These are phyloP conservation scores for Papilio glaucus DNA, from an alignment of 1,140 invertebrate genomes.

Conservation along the genomic window DNA sequence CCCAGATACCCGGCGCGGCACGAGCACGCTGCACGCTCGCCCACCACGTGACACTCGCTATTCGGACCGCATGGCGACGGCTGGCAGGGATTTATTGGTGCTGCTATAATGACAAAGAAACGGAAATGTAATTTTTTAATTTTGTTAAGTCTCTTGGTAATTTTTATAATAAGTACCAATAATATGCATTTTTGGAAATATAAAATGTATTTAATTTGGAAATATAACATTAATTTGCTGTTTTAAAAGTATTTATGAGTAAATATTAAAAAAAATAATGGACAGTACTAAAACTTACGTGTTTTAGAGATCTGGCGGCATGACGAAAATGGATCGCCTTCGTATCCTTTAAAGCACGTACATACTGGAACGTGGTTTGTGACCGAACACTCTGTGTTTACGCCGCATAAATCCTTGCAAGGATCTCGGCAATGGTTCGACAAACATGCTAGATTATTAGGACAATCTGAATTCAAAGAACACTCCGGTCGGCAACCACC, in stretches of 20 bases:
- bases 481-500: slow-evolving; percentile 92
- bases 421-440: slow-evolving; percentile 94
- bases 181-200: background rate
- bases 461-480: slow-evolving; percentile 91
- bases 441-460: slow-evolving; percentile 91
- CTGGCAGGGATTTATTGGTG: slow-evolving; percentile 88
- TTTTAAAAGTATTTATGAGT: slow-evolving; percentile 14
- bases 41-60: slow-evolving; percentile 89
- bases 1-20: slow-evolving; percentile 91
- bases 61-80: slow-evolving; percentile 92
- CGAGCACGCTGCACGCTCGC: slow-evolving; percentile 90
- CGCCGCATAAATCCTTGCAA: slow-evolving; percentile 93
- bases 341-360: slow-evolving; percentile 88
- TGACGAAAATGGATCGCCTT: slow-evolving; percentile 92
- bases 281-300: slow-evolving; percentile 76
- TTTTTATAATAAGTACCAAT: background rate
- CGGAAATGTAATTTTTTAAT: too few species aligned
- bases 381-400: slow-evolving; percentile 92
- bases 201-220: too few species aligned
- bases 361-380: slow-evolving; percentile 93
- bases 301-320: slow-evolving; percentile 86
- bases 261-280: slow-evolving; percentile 20
- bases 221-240: background rate
- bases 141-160: too few species aligned
- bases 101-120: slow-evolving; percentile 45